Evolutionary conservation across 2,797 vertebrate genomes (phyloP), one percentile per base, ranked within the genome.

Genomic region (Xiphorhynchus erythropygius): DNA sequence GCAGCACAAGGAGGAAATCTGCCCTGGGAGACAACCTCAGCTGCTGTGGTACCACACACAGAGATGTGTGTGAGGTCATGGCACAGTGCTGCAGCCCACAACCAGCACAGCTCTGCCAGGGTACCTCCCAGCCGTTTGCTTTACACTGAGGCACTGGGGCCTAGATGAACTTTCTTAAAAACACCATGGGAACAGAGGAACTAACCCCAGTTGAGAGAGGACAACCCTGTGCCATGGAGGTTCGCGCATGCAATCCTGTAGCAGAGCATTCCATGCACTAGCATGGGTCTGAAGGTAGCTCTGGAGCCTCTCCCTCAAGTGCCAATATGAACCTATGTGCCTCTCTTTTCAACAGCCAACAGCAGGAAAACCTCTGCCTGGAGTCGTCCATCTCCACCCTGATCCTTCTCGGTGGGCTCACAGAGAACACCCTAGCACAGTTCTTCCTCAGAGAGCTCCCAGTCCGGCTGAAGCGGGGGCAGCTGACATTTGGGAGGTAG

Each of bases 321-420:
- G 56, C n/a, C 0, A 0, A 14, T 11, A 76, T 0, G 8, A 73
- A 90, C 42, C 10, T 5, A 10, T 0, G 1, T 15, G 57, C 23
- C 21, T 17, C 32, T 35, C 53, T 23, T 44, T 52, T 49, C 49
- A 47, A 37, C 7, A 57, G n/a, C 63, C 64, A 57, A 17, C 30
- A 83, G 32, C 49, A 63, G 37, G 28, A 53, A 73, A 82, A 47
- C 4, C 37, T 49, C 39, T 55, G n/a, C 33, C 32, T 42, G 49
- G 15, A 56, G 64, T 30, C 46, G 71, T 16, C 22, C 60, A 30
- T 30, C 35, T 65, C 41, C 56, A 83, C 13, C 28, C 23, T 5
- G 2, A 44, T 44, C 25, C 41, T 59, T 19, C 60, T 24, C 52
- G 2, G 1, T 4, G 4, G 47, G 37, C 19, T 87, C 44, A 24